Evolutionary conservation across 2,797 vertebrate genomes (phyloP).

Genomic region (Tokudaia tokunoshimensis): DNA sequence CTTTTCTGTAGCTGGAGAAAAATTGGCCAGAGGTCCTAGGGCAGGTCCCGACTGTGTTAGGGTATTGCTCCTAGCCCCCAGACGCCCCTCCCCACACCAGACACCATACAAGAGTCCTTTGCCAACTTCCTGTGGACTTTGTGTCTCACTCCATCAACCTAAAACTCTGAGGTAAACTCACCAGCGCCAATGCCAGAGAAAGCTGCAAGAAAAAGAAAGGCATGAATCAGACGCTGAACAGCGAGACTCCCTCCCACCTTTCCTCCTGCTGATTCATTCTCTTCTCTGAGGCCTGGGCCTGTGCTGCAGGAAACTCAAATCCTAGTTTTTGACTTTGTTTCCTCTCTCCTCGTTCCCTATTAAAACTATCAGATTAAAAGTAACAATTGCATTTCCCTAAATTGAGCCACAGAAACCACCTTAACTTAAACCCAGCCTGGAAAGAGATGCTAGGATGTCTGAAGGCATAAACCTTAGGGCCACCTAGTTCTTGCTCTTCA

Average conservation of each 20-base stretch:
- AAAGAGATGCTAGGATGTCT: not conserved
- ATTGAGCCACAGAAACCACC: not conserved
- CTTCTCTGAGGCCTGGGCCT: not conserved
- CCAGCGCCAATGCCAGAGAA: not conserved
- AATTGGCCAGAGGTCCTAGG: not conserved
- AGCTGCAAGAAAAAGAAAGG: slow-evolving; percentile 59
- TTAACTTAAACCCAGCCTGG: not conserved
- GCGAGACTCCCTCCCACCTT: too few species aligned
- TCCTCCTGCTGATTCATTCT: not conserved
- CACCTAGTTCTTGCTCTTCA: not conserved
- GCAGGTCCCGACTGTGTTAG: not conserved
- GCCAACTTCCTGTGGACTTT: not conserved
- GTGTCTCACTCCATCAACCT: not conserved
- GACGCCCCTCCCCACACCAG: too few species aligned
- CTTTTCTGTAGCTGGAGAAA: not conserved
- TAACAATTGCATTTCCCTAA: not conserved
- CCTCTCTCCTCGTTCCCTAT: not conserved
- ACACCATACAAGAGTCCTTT: not conserved
- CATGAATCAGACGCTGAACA: not conserved
- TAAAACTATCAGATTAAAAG: not conserved
- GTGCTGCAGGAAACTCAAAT: not conserved
- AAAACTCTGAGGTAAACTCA: slow-evolving; percentile 62
- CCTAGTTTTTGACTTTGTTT: not conserved
- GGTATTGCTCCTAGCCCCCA: not conserved
- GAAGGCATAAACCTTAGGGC: not conserved